These are phyloP conservation scores for Drosophila neocordata DNA, from an alignment of 1,140 invertebrate species.

Conservation along the genomic window DNA sequence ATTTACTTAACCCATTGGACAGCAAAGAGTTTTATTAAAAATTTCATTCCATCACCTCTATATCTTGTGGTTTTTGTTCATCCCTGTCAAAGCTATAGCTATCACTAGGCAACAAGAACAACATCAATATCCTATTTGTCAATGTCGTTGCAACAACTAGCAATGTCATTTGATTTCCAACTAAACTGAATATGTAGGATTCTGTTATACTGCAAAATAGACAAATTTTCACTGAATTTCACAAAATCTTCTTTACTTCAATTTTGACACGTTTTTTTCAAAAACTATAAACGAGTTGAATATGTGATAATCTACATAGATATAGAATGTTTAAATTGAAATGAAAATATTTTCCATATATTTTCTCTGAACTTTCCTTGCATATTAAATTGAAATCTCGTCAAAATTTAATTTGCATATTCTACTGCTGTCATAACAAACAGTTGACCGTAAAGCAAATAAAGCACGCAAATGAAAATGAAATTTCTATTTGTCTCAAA, in stretches of 20 bases:
- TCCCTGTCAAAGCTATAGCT: background rate
- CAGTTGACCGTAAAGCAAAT: constrained; percentile 48
- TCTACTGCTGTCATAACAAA: constrained; percentile 66
- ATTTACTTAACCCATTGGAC: constrained; percentile 20
- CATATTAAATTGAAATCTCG: constrained; percentile 46
- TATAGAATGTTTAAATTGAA: background rate
- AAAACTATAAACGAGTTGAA: background rate
- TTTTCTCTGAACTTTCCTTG: background rate
- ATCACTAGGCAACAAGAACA: background rate
- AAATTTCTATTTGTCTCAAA: constrained; percentile 69
- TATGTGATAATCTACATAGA: background rate
- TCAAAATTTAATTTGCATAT: constrained; percentile 66
- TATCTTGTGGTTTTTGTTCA: background rate
- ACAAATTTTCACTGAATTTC: constrained; percentile 1
- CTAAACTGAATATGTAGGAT: constrained; percentile 27
- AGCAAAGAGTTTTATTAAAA: constrained; percentile 8
- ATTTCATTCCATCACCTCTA: background rate
- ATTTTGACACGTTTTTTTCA: constrained; percentile 31
- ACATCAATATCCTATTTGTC: background rate
- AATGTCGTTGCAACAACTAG: background rate
- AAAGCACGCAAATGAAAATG: constrained; percentile 40
- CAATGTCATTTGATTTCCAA: constrained; percentile 31
- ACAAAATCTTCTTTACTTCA: constrained; percentile 30
- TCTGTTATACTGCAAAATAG: constrained; percentile 32
- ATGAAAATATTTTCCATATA: background rate